These are phyloP conservation scores for Pocillopora damicornis DNA, from an alignment of 64 coral and sea anemone species.

Conservation along the genomic window DNA sequence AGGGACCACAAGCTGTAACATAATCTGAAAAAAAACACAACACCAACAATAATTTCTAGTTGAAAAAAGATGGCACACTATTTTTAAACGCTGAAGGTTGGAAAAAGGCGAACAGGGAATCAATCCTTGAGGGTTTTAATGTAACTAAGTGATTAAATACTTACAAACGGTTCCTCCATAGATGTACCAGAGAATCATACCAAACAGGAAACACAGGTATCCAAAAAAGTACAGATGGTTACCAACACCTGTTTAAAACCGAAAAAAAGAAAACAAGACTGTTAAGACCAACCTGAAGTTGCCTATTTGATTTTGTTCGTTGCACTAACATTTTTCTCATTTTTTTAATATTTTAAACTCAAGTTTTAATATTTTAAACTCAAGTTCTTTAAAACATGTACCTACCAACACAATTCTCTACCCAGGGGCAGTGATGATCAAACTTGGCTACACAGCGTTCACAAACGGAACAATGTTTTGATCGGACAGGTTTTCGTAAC, in stretches of 20 bases:
- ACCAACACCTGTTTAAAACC: constrained; percentile 59
- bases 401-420: constrained; percentile 98
- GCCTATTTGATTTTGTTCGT: background rate
- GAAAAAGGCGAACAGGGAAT: background rate
- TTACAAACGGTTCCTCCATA: constrained; percentile 79
- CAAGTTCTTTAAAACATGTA: too few relatives aligned
- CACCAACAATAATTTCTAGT: background rate
- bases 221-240: constrained; percentile 80
- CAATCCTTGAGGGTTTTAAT: background rate
- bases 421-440: constrained; percentile 99
- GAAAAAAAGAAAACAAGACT: background rate
- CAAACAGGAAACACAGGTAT: constrained; percentile 89
- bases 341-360: too few relatives aligned
- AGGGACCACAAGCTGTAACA: constrained; percentile 49
- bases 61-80: background rate
- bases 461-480: constrained; percentile 97
- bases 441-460: constrained; percentile 94
- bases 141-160: background rate
- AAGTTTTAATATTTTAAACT: too few relatives aligned
- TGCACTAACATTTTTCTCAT: too few relatives aligned
- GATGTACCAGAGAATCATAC: constrained; percentile 73
- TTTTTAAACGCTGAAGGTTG: too few relatives aligned
- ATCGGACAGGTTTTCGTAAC: constrained; percentile 79
- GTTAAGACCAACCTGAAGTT: background rate
- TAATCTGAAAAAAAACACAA: constrained; percentile 34